Evolutionary conservation across 2,113 vertebrate genomes (phyloP), one percentile per base, ranked within the genome.

Genomic region (Lutjanus erythropterus): DNA sequence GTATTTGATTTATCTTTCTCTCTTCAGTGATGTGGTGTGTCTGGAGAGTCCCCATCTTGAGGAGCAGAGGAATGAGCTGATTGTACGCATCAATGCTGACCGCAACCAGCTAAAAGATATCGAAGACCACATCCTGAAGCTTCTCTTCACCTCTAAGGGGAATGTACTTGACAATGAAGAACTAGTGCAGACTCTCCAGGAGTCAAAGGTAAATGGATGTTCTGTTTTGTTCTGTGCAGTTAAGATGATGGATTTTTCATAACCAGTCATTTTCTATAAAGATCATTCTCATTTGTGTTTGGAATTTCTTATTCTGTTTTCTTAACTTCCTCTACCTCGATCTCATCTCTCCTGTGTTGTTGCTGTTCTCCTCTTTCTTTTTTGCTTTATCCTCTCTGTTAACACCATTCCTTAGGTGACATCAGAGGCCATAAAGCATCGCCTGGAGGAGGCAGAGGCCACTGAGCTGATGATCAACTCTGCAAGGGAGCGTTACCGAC

Each of bases 131-230:
- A 96, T 96, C 84, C 91, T 97, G 14, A 95, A 90, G 82, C 89
- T 96, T 73, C 94, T 97, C 41, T 97, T 96, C 81, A 88, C 94
- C 58, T 97, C 95, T 18, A 86, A 96, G 83, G 95, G 95, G 58
- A 97, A 96, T 80, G 94, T 95, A 59, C 88, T 97, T 23, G 95
- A 96, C 89, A 96, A 96, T 12, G 91, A 96, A 89, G 94, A 96
- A 84, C 92, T 96, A 11, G 94, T 95, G 73, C 92, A 94, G 35
- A 94, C 95, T 15, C 92, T 97, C 3, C 95, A 97, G 67, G 94
- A 96, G 59, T 96, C 94, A 79, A 97, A 96, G 94, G 95, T 93
- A 86, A 53, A 67, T 68, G 9, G 41, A 33, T 42, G 11, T 25
- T 12, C 55, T 29, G 8, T 27, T 7, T 44, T 69, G 15, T 41